phyloP scores from a whole-genome alignment of 23 tunicate species.

The Halocynthia aurantium region DNA sequence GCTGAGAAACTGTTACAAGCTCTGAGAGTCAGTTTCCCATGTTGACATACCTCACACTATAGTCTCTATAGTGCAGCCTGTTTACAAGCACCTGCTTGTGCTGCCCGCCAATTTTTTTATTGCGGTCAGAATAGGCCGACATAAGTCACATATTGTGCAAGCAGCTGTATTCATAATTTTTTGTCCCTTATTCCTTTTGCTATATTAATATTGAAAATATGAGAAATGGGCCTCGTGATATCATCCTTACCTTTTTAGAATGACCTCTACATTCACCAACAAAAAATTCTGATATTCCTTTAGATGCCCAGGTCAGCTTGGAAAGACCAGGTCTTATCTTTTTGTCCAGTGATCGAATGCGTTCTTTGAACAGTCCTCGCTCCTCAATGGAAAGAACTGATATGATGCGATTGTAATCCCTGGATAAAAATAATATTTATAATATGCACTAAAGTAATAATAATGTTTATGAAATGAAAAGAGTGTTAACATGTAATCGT shows the following conservation, averaged over 20 bases:
- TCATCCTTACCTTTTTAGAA: constrained; percentile 53
- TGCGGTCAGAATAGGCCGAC: no score
- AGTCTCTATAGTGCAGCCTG: no score
- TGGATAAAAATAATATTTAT: constrained; percentile 4
- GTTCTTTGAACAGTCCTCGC: constrained; percentile 80
- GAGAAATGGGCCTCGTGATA: not conserved
- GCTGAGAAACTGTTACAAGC: no score
- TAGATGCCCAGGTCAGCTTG: constrained; percentile 95
- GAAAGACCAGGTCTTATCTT: constrained; percentile 91
- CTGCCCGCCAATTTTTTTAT: no score
- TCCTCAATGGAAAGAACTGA: constrained; percentile 59
- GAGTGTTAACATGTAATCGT: no score
- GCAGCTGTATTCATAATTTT: no score
- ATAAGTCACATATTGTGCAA: no score
- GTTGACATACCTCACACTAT: no score
- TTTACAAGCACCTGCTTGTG: no score
- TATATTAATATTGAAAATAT: no score
- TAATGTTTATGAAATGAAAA: not conserved
- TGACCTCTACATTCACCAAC: constrained; percentile 93
- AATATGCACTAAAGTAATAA: not conserved
- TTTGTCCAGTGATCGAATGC: constrained; percentile 85
- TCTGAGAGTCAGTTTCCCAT: no score
- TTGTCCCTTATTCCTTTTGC: no score
- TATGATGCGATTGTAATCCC: constrained; percentile 98
- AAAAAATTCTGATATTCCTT: constrained; percentile 87